Percentiles rank a stretch among this genome's conserved stretches.
Conservation (phyloP, 35 echinoderm and acorn worm genomes). For the Ophiothrix spiculata region DNA sequence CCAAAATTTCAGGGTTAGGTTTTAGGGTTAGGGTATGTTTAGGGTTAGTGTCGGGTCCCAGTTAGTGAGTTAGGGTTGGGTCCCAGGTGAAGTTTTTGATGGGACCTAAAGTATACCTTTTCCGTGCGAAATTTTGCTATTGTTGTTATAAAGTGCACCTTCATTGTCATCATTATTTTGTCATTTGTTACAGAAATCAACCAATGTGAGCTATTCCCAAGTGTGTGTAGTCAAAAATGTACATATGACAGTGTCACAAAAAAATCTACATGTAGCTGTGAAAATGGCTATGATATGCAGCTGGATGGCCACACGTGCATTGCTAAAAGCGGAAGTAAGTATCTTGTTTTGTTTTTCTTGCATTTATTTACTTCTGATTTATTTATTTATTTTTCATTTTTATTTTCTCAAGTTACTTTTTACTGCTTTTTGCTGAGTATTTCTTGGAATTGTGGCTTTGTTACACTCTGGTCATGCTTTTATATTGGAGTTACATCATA, state of each 20-base stretch:
- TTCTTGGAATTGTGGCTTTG: background rate
- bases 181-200: background rate
- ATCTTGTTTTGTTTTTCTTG: background rate
- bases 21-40: too few species aligned
- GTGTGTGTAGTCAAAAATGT: background rate
- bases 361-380: background rate
- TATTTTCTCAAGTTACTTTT: background rate
- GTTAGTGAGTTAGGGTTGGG: too few species aligned
- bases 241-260: background rate
- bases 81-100: too few species aligned
- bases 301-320: background rate
- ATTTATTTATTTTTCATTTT: background rate
- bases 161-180: too few species aligned
- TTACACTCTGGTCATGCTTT: too few species aligned
- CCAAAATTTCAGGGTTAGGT: too few species aligned
- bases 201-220: background rate
- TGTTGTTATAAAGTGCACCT: too few species aligned
- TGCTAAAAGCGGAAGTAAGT: background rate
- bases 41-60: too few species aligned
- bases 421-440: background rate
- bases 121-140: too few species aligned
- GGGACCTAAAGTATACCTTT: too few species aligned
- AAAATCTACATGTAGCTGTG: background rate
- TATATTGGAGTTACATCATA: too few species aligned
- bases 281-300: background rate